Evolutionary conservation across 2,113 vertebrate species (phyloP).

Genomic region (Brienomyrus longianalis): DNA sequence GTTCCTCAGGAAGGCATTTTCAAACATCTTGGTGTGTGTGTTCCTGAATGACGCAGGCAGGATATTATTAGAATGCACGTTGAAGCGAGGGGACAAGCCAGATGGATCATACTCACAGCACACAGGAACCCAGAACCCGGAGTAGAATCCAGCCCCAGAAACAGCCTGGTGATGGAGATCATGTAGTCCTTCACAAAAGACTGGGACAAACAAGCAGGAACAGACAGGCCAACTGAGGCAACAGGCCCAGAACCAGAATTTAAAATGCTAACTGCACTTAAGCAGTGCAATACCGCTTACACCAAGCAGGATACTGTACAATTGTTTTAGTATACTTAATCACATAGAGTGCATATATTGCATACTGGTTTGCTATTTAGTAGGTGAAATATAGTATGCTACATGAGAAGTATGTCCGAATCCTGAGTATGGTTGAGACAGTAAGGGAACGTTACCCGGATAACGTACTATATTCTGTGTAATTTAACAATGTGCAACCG

Average conservation of each 20-base stretch:
- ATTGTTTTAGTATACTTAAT: background rate
- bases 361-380: background rate
- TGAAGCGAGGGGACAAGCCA: background rate
- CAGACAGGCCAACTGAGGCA: conserved; percentile 3
- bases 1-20: background rate
- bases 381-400: background rate
- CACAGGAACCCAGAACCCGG: conserved; percentile 72
- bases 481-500: background rate
- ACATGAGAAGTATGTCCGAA: background rate
- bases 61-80: background rate
- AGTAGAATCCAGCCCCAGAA: conserved; percentile 72
- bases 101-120: conserved; percentile 54
- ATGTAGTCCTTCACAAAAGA: conserved; percentile 79
- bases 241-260: background rate
- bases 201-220: conserved; percentile 39
- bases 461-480: background rate
- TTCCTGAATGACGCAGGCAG: background rate
- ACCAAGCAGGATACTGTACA: background rate
- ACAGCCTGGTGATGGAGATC: conserved; percentile 71
- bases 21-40: background rate
- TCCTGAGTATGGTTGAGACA: background rate
- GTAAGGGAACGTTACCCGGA: background rate
- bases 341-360: background rate
- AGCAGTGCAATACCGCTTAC: background rate
- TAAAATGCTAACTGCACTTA: background rate